A percentile compares a stretch with the other conserved stretches of the same genome.
Conservation (phyloP, 2,797 vertebrate genomes). For the Hirundo rustica region DNA sequence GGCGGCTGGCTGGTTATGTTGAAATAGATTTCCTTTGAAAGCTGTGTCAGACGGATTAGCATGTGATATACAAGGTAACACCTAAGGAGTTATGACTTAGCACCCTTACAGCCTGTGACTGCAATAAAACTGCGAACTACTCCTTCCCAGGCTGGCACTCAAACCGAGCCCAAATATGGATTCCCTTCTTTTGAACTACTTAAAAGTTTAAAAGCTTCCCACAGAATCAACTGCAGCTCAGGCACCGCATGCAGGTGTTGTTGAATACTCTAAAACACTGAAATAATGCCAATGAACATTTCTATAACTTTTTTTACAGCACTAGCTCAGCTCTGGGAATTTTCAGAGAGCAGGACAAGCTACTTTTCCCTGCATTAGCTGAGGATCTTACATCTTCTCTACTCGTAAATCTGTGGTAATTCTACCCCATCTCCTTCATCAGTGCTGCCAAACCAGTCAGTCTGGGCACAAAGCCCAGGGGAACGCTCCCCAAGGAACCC, state of each 20-base stretch:
- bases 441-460: not conserved
- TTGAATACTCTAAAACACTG: not conserved
- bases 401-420: not conserved
- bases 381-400: not conserved
- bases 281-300: not conserved
- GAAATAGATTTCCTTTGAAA: not conserved
- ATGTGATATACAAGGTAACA: fast-evolving
- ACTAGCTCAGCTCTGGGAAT: not conserved
- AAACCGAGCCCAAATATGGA: fast-evolving
- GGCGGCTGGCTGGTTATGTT: not conserved
- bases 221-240: not conserved
- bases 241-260: not conserved
- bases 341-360: not conserved
- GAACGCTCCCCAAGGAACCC: not conserved
- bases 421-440: not conserved
- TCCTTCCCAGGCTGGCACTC: not conserved
- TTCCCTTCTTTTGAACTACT: not conserved
- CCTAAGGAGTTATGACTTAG: not conserved
- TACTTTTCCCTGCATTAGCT: not conserved
- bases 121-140: not conserved
- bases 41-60: not conserved
- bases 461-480: not conserved
- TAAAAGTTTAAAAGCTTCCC: not conserved
- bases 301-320: not conserved
- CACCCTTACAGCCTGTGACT: not conserved